Evolutionary conservation across 2,888 invertebrate species (phyloP), one percentile per base, ranked within the genome.

Genomic region (Gisinianus flammeolus): DNA sequence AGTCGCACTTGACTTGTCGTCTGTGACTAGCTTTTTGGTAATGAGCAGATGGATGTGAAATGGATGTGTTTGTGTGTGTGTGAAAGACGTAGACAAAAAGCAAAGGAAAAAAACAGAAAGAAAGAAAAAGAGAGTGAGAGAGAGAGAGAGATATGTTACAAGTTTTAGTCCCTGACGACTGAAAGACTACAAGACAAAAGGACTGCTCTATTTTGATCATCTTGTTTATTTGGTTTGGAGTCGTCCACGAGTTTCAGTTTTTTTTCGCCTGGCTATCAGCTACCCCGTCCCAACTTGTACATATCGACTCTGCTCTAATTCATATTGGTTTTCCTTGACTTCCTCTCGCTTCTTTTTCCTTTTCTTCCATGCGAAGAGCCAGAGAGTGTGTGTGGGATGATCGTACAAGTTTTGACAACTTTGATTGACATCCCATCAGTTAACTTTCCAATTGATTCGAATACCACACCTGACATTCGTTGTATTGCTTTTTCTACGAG

Each of bases 391-490:
- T n/a, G n/a, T n/a, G n/a, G n/a, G n/a, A n/a, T n/a, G 66, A 54
- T 35, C 56, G 75, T 72, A 79, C 66, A 76, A 67, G 31, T 67
- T 83, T 83, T 83, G 83, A 83, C 83, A 83, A n/a, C 80, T 76
- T 81, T 83, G 83, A 83, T 83, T 83, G 83, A 82, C 83, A 83
- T 77, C 81, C 79, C 79, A 77, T 81, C 83, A 80, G 82, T 81
- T 80, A 77, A 78, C 77, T 73, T 80, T 58, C 69, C 69, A 78
- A 78, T 78, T 78, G 78, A 74, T 78, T 78, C 78, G 28, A 22
- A 78, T 78, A 74, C 78, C 58, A 78, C 74, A 75, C 78, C 78
- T 78, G 74, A 78, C 74, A 74, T 54, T 31, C n/a, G 22, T 62
- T 31, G 28, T 33, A 58, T 56, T 71, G 28, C 31, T 56, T 71